These are phyloP conservation scores for Chironomus striatipennis DNA, from an alignment of 1,140 invertebrate genomes.

Conservation along the genomic window DNA sequence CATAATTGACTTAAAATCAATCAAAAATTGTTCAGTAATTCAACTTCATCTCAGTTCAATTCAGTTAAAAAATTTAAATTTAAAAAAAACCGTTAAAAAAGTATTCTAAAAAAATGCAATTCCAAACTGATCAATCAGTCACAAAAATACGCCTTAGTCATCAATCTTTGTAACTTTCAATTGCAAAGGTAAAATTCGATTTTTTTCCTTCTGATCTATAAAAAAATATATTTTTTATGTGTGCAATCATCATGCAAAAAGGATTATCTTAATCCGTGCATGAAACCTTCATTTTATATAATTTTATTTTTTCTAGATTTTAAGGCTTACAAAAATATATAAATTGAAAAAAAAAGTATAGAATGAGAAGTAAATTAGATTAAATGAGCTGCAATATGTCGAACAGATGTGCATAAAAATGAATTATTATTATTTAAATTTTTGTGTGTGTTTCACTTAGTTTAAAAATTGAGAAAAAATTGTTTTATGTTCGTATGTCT, in stretches of 20 bases:
- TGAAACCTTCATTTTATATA: conserved; percentile 3
- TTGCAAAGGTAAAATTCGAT: too few relatives aligned
- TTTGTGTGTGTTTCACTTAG: background rate
- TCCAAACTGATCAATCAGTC: too few relatives aligned
- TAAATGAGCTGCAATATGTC: conserved; percentile 2
- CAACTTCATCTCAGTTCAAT: too few relatives aligned
- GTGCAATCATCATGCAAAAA: conserved; percentile 1
- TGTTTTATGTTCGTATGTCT: background rate
- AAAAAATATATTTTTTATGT: background rate
- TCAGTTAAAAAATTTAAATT: too few relatives aligned
- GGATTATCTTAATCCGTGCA: conserved; percentile 7
- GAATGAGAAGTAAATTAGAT: background rate
- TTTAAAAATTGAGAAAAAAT: background rate
- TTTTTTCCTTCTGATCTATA: background rate
- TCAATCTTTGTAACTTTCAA: too few relatives aligned
- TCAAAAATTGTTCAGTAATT: too few relatives aligned
- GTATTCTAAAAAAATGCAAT: too few relatives aligned
- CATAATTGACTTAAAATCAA: too few relatives aligned
- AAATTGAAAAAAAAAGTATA: background rate
- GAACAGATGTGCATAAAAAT: conserved; percentile 1
- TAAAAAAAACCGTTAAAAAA: too few relatives aligned
- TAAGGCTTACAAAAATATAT: background rate
- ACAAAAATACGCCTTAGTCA: too few relatives aligned
- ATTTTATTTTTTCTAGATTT: background rate
- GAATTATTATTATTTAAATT: conserved; percentile 10